Conservation (phyloP, 2,888 invertebrate genomes). For the Erebia aethiops region DNA sequence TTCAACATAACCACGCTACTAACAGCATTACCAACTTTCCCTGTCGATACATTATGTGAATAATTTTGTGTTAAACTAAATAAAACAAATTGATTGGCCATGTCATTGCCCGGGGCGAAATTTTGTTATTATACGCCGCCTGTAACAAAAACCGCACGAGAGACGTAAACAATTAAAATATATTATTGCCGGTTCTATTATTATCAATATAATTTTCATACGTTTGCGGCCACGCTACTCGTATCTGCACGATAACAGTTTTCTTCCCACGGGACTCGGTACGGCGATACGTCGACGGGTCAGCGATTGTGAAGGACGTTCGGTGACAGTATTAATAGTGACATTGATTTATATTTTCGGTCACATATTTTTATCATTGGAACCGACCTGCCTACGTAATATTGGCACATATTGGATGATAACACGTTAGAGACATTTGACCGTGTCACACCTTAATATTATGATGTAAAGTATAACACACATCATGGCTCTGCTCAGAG, state of each 20-base stretch:
- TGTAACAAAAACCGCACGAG: constrained; percentile 65
- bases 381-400: not conserved
- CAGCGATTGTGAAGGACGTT: constrained; percentile 45
- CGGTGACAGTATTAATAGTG: constrained; percentile 32
- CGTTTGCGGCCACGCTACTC: constrained; percentile 59
- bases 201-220: constrained; percentile 55
- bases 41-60: constrained; percentile 28
- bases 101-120: constrained; percentile 55
- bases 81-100: constrained; percentile 63
- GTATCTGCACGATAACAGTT: constrained; percentile 58
- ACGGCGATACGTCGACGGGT: constrained; percentile 41
- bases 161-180: constrained; percentile 66
- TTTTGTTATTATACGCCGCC: constrained; percentile 63
- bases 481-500: no score
- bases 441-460: not conserved
- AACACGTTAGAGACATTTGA: not conserved
- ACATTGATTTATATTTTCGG: constrained; percentile 28
- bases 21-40: constrained; percentile 32
- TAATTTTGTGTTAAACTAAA: constrained; percentile 57
- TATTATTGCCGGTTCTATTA: constrained; percentile 52
- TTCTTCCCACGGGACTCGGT: constrained; percentile 74
- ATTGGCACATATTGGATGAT: no score
- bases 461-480: not conserved
- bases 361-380: constrained; percentile 6
- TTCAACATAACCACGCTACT: constrained; percentile 17